Conservation (phyloP, 2,888 invertebrate species). For the Arctia plantaginis region DNA sequence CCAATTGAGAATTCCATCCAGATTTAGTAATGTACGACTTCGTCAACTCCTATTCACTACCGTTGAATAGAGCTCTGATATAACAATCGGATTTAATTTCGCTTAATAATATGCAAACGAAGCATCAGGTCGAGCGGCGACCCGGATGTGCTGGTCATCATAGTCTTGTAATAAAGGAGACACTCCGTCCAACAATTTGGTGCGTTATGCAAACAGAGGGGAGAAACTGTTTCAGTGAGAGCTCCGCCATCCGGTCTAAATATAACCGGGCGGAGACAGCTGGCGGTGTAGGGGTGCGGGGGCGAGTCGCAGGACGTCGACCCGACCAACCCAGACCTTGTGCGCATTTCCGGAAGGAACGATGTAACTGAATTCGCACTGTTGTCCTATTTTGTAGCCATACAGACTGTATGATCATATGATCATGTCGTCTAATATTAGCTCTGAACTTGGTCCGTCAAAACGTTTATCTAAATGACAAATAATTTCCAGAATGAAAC, state of each 20-base stretch:
- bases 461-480: not conserved
- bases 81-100: conserved; percentile 38
- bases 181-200: conserved; percentile 63
- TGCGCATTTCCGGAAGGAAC: conserved; percentile 71
- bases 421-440: conserved; percentile 26
- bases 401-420: conserved; percentile 26
- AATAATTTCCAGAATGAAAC: conserved; percentile 1
- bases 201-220: conserved; percentile 75
- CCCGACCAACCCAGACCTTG: conserved; percentile 81
- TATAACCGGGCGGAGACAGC: conserved; percentile 78
- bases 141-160: conserved; percentile 42
- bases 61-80: conserved; percentile 26
- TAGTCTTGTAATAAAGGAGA: conserved; percentile 62
- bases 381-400: conserved; percentile 50
- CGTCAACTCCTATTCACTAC: conserved; percentile 24
- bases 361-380: conserved; percentile 62
- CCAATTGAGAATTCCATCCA: conserved; percentile 23
- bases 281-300: conserved; percentile 59
- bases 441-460: conserved; percentile 1
- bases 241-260: conserved; percentile 80
- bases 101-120: conserved; percentile 40
- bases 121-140: conserved; percentile 29
- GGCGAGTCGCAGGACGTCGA: conserved; percentile 68
- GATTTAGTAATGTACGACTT: conserved; percentile 26
- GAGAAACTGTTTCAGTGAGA: conserved; percentile 79